These are phyloP conservation scores for Archips xylosteana DNA, from an alignment of 2,888 invertebrate genomes.

Conservation along the genomic window DNA sequence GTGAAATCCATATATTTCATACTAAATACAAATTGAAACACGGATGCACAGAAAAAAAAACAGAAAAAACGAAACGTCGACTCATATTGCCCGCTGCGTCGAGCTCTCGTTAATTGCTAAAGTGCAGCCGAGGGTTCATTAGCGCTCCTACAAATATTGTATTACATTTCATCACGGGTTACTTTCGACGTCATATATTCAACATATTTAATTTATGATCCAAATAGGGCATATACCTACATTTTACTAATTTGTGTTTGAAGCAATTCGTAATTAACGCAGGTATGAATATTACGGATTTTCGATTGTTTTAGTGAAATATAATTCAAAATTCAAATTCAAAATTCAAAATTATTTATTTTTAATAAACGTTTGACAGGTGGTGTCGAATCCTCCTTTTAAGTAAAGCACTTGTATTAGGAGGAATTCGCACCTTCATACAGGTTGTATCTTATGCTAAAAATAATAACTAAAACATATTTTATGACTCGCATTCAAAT, in stretches of 20 bases:
- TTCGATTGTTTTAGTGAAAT: background rate
- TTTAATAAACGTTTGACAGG: no score
- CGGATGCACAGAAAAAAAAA: no score
- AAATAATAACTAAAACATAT: no score
- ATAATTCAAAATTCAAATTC: no score
- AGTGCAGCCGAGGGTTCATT: slow-evolving; percentile 50
- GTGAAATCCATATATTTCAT: no score
- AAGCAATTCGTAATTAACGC: background rate
- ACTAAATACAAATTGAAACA: no score
- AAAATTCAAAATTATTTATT: no score
- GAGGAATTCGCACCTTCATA: no score
- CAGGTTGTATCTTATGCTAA: no score
- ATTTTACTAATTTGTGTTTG: slow-evolving; percentile 7
- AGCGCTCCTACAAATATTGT: slow-evolving; percentile 39
- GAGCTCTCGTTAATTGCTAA: slow-evolving; percentile 46
- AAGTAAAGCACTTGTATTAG: no score
- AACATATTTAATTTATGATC: slow-evolving; percentile 21
- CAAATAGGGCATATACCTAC: background rate
- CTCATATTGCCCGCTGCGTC: slow-evolving; percentile 16
- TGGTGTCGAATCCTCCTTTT: no score
- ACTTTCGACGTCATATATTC: slow-evolving; percentile 4
- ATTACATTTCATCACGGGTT: slow-evolving; percentile 19
- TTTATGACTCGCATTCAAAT: no score
- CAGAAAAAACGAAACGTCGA: background rate
- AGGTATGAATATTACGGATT: background rate